phyloP scores from a whole-genome alignment of 2,888 invertebrate species.

The Xestoiulus laeticollis region DNA sequence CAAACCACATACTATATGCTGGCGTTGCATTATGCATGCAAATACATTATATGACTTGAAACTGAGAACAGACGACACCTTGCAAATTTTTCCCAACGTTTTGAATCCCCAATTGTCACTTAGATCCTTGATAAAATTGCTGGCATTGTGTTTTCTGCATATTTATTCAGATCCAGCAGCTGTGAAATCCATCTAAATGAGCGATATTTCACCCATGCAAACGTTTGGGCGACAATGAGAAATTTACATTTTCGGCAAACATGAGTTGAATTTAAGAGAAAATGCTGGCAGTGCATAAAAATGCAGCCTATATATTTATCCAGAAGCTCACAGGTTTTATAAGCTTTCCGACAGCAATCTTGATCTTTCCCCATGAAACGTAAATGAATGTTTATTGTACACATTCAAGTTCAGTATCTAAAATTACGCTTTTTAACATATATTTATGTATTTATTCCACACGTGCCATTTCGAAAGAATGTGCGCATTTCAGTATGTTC shows the following conservation, averaged over 20 bases:
- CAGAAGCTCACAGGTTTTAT: background rate
- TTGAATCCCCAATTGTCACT: conserved; percentile 32
- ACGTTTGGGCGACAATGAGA: conserved; percentile 5
- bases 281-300: background rate
- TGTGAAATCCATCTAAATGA: background rate
- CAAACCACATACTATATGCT: background rate
- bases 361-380: background rate
- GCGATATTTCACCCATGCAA: conserved; percentile 25
- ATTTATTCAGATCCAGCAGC: conserved; percentile 17
- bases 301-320: background rate
- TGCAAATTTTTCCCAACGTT: background rate
- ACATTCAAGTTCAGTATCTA: background rate
- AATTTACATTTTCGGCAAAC: background rate
- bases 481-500: background rate
- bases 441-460: background rate
- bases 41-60: background rate
- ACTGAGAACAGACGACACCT: background rate
- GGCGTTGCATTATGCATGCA: conserved; percentile 13
- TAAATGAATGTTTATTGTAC: conserved; percentile 37
- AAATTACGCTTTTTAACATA: background rate
- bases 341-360: background rate
- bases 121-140: conserved; percentile 22
- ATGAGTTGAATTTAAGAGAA: conserved; percentile 6
- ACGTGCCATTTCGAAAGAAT: background rate
- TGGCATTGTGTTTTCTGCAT: background rate